Percentiles rank a stretch among this genome's conserved stretches.
Evolutionary conservation across 2,888 invertebrate species (phyloP).

Genomic region (Sinodicranocentrus sp.): DNA sequence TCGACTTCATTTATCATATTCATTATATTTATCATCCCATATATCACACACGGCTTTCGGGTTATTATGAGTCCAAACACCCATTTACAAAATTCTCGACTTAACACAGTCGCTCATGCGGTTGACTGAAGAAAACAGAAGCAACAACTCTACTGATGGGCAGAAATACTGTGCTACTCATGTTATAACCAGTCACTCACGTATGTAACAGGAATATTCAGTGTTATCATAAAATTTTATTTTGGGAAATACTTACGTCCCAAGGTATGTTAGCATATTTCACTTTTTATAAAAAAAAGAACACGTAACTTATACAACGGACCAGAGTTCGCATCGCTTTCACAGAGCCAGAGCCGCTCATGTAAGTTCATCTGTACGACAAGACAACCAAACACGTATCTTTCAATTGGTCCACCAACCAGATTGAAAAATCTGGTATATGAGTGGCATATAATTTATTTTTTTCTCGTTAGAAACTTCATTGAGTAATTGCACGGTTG

Average conservation of each 20-base stretch:
- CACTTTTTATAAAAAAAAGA: not conserved
- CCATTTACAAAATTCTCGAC: constrained; percentile 41
- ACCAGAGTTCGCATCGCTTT: no score
- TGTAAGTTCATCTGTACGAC: no score
- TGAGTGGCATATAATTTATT: no score
- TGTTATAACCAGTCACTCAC: no score
- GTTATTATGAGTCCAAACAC: constrained; percentile 31
- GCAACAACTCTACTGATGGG: constrained; percentile 8
- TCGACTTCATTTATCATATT: constrained; percentile 34
- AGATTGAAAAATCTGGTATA: no score
- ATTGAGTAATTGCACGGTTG: not conserved
- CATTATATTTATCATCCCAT: constrained; percentile 34
- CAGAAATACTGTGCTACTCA: not conserved
- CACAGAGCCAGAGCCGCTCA: no score
- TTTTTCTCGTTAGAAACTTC: no score
- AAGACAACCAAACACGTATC: no score
- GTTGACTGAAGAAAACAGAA: constrained; percentile 58
- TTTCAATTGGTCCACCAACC: no score
- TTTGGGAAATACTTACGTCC: constrained; percentile 40
- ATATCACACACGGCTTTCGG: constrained; percentile 36
- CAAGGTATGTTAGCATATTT: not conserved
- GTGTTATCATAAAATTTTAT: constrained; percentile 57
- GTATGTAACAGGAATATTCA: not conserved
- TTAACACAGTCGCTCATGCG: constrained; percentile 42
- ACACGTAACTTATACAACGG: not conserved